Base-by-base conservation (phyloP, 2,888 invertebrate genomes). In the Ectemnius lituratus region DNA sequence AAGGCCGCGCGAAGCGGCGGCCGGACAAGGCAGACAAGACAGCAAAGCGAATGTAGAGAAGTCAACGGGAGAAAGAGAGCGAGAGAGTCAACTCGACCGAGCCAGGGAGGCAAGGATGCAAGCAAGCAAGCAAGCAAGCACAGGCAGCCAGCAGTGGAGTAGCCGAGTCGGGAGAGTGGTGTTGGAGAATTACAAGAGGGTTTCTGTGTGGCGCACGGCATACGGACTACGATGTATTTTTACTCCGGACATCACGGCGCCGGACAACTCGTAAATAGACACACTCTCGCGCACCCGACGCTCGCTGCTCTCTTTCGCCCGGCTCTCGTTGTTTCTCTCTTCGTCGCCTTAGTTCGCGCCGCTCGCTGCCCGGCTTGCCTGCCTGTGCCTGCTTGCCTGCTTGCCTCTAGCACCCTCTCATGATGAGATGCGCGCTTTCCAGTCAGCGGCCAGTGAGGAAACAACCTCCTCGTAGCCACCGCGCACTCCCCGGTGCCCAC, bases 191-290 rank as follows among this genome's bases (percentile, higher is more conserved):
- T 79, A 79, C 81, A 82, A 79, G 82, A 85, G 81, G 78, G 80
- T 82, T 84, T 85, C 80, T 85, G 84, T 85, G 75, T 79, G 80
- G 78, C 80, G 78, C 81, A 80, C 83, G 79, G 80, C 79, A 83
- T 86, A 87, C 85, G 86, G 85, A 88, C 85, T 85, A 86, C 86
- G 86, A 84, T 88, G 88, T 90, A 90, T 90, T 90, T 90, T 90
- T 90, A 90, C 90, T 88, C 90, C 87, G 90, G 90, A 90, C 90
- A 90, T 89, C 88, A 86, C 89, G 90, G 90, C 90, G 90, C 90
- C 90, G 90, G 89, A 90, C 90, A 90, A 90, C 89, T 90, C 90
- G 89, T 89, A 90, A 90, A 90, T 90, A 90, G 90, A 90, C 86
- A 37, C 37, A 87, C 87, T 86, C 88, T 86, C 84, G 85, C 37